Base-by-base conservation (phyloP, 2,797 vertebrate genomes). In the Dallia pectoralis region DNA sequence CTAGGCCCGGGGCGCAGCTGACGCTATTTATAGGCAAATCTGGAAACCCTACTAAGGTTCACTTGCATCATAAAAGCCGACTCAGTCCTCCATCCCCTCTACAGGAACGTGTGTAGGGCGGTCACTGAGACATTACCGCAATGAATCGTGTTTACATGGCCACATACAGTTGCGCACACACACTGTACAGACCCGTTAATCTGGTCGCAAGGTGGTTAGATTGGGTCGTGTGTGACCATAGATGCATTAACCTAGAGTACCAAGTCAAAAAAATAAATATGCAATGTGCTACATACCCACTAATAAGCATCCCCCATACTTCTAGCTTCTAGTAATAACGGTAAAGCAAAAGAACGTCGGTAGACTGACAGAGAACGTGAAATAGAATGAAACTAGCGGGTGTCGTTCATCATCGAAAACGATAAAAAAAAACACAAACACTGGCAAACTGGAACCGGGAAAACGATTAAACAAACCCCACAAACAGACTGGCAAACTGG, bases 11-110 rank as follows among this genome's bases (percentile, higher is more conserved):
- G 44, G 30, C 29, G 8, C 49, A n/a, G 61, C 14, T 44, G 16
- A 19, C n/a, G 72, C 73, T 86, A 88, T 86, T 83, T 84, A 85
- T 87, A 89, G 82, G 78, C 79, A 79, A 80, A 76, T 76, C 71
- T 49, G 71, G 40, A 64, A 70, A 71, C 72, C 68, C 69, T 49
- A 73, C 72, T 56, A 59, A 82, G 77, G 77, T 70, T 70, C 70
- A 71, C 64, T 82, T 84, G 82, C 81, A 78, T 82, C 79, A 81
- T n/a, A 72, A 40, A 74, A 53, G 51, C 70, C 56, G 47, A 16
- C 53, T 18, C 22, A 30, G 29, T 66, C 48, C 62, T 81, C 22
- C 25, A 33, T 66, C 48, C 62, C 80, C 72, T 70, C 65, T 70
- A 73, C 30, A 51, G 53, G 67, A 76, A 19, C 22, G 51, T 73